Conservation (phyloP, 2,888 invertebrate species). For the Biston stratarius region DNA sequence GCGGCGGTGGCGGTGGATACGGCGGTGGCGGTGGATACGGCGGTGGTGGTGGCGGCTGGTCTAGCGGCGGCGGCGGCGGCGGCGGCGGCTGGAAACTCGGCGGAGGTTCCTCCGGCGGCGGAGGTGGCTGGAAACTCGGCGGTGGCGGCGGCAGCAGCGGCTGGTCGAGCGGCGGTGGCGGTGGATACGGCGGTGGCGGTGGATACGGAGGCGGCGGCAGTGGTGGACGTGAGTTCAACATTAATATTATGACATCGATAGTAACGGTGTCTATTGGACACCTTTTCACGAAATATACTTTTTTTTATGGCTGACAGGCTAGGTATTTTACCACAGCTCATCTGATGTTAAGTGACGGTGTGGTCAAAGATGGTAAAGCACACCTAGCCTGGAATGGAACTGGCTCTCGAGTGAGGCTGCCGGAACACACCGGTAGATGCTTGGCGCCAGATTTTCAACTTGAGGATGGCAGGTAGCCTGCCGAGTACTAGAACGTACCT, state of each 20-base stretch:
- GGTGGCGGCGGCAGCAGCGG: constrained; percentile 51
- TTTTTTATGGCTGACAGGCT: no score
- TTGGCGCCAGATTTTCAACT: no score
- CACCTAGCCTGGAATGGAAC: no score
- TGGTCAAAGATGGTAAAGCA: no score
- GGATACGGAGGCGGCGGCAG: constrained; percentile 56
- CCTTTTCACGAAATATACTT: no score
- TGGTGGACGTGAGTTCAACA: constrained; percentile 55
- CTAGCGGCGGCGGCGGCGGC: constrained; percentile 49
- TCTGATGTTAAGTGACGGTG: no score
- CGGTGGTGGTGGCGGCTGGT: constrained; percentile 53
- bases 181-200: constrained; percentile 44
- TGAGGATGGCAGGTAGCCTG: no score
- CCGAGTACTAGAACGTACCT: no score
- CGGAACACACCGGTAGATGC: no score
- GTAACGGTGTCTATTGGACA: no score
- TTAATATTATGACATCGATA: background rate
- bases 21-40: constrained; percentile 49
- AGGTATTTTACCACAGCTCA: no score
- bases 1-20: constrained; percentile 57
- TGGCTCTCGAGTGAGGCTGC: no score
- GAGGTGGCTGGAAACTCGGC: constrained; percentile 50
- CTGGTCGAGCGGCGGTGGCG: constrained; percentile 56
- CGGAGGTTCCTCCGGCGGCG: constrained; percentile 47
- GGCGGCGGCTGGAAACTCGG: constrained; percentile 49